Percentiles rank a stretch among this genome's conserved stretches.
Conservation (phyloP, 2,888 invertebrate genomes). For the Ischnura elegans region DNA sequence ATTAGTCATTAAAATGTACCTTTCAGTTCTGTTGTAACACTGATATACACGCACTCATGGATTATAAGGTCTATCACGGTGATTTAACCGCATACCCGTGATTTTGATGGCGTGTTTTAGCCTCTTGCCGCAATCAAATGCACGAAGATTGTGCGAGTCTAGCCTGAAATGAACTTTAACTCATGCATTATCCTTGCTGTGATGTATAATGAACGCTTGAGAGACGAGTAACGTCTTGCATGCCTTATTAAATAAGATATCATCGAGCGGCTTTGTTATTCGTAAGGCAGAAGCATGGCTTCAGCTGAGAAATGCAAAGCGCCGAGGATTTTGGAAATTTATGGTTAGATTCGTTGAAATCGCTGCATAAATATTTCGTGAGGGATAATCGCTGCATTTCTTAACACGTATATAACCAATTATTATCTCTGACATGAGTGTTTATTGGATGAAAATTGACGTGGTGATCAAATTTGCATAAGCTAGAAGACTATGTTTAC, state of each 20-base stretch:
- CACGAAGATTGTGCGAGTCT: conserved; percentile 20
- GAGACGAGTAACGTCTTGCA: neutral
- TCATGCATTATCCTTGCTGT: neutral
- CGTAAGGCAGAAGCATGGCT: neutral
- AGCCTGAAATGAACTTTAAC: conserved; percentile 8
- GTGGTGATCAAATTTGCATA: no score
- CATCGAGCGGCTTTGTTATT: neutral
- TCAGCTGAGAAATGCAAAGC: neutral
- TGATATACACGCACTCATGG: neutral
- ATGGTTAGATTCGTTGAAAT: neutral
- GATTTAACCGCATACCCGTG: neutral
- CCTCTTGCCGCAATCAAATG: conserved; percentile 1
- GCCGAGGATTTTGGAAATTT: neutral
- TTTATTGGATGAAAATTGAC: no score
- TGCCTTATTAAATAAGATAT: neutral
- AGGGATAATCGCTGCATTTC: no score
- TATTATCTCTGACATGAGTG: no score
- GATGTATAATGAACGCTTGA: conserved; percentile 12
- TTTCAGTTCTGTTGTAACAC: neutral
- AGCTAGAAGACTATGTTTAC: no score
- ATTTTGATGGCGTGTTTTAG: neutral
- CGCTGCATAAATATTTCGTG: neutral
- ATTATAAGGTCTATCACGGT: neutral
- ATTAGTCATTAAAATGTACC: neutral
- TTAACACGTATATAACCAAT: no score